Base-by-base conservation (phyloP, 2,888 invertebrate species). In the Aspidapion aeneum region DNA sequence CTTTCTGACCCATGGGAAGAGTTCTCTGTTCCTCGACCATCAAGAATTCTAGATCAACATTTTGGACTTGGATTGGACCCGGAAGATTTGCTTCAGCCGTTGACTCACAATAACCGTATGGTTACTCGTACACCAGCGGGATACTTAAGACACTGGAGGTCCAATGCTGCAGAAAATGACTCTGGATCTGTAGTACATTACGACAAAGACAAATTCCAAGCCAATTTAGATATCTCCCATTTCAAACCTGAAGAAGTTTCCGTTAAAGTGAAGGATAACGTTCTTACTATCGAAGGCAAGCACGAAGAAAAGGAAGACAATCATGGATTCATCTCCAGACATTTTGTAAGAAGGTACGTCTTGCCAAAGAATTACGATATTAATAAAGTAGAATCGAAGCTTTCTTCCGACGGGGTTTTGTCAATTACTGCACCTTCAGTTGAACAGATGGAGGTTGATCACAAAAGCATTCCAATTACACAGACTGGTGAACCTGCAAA, bases 371-470 rank as follows among this genome's bases (percentile, higher is more conserved):
- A 88, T 0, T 89, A 88, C 62, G 90, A 93, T 62, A 84, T 89
- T 1, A 85, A 85, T 62, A 84, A 87, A 56, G 87, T 93, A 1
- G 85, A 86, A 65, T 91, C 91, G 1, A 88, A 86, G 59, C 80
- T 93, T 17, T 91, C 91, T 21, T 86, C 88, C 1, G 91, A 92
- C 73, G 93, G 93, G 0, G 84, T 91, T 63, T 77, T 91, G 66
- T 86, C 85, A 60, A 81, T 91, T 49, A 83, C 86, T 18, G 90
- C 89, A 1, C 90, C 90, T 55, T 83, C 18, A 22, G 22, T 63
- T 1, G 56, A 50, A 2, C 61, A 57, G 2, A 63, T 57, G 7
- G 21, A 60, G 19, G 56, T 66, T 18, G 64, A 66, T 35, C 63
- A 66, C 54, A 68, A 64, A 48, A 61, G 20, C 18, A 58, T 68